Evolutionary conservation across 1,140 invertebrate genomes (phyloP), one percentile per base, ranked within the genome.

Genomic region (Bombus superbus): DNA sequence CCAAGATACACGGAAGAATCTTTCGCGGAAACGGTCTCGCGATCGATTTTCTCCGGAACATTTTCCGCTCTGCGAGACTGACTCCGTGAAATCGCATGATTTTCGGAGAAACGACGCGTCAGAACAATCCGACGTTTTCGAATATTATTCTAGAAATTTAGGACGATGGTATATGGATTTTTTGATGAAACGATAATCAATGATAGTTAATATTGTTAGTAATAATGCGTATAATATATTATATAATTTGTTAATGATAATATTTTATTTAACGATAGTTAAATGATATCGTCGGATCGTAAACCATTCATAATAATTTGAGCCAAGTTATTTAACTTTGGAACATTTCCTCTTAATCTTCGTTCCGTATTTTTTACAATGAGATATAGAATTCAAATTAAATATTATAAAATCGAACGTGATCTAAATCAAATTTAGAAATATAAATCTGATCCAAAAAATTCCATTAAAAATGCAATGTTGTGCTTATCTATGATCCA

Each of bases 21-120:
- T 47, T 76, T 68, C 81, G 42, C 38, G 44, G 81, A 77, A 83
- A 77, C 44, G 62, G 28, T 15, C 18, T 28, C n/a, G 28, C 42
- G 32, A 28, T 44, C 42, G 28, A 35, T 57, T 53, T n/a, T 76
- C 47, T 38, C 25, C 32, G 40, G 18, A 83, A 68, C 28, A 35
- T 68, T 59, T 40, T 38, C 42, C n/a, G 22, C 1, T 59, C 2
- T 75, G 53, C 53, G 38, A 40, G 1, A 53, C 22, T 47, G 28
- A 22, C 18, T 42, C n/a, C 32, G 35, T 10, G 35, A 44, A 53
- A n/a, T 57, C 8, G 71, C 62, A 28, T 18, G 42, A 53, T 53
- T 38, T 66, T 42, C 62, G 5, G 25, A 28, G 44, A 71, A 81
- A 81, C 42, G 25, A 75, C 10, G 25, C 22, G n/a, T n/a, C 80